Percentiles rank a stretch among this genome's conserved stretches.
phyloP scores from a whole-genome alignment of 2,797 vertebrate genomes.

The Spea hammondii region DNA sequence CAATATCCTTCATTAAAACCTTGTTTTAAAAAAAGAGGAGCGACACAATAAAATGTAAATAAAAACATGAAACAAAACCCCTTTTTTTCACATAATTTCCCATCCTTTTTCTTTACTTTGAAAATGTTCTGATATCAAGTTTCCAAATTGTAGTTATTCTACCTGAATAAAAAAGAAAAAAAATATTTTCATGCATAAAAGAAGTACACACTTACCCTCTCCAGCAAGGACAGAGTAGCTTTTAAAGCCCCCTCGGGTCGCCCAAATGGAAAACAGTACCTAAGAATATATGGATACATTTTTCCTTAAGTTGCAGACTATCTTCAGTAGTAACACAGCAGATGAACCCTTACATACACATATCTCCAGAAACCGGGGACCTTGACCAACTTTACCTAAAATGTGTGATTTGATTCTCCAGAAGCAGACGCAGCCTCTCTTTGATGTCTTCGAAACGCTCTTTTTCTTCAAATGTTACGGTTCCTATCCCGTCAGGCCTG shows the following conservation, averaged over 20 bases:
- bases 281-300: slow-evolving; percentile 62
- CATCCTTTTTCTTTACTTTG: too few species aligned
- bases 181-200: neutral
- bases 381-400: slow-evolving; percentile 80
- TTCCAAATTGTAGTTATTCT: neutral
- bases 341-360: too few species aligned
- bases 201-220: slow-evolving; percentile 79
- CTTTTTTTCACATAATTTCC: too few species aligned
- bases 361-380: neutral
- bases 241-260: slow-evolving; percentile 96
- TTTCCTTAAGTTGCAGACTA: slow-evolving; percentile 1
- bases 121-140: too few species aligned
- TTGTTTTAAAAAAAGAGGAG: slow-evolving; percentile 47
- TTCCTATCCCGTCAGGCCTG: slow-evolving; percentile 96
- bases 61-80: neutral
- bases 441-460: slow-evolving; percentile 96
- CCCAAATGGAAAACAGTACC: slow-evolving; percentile 98
- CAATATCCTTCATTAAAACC: slow-evolving; percentile 99
- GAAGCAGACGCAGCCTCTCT: slow-evolving; percentile 89
- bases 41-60: slow-evolving; percentile 56
- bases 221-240: slow-evolving; percentile 92
- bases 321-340: neutral
- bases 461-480: slow-evolving; percentile 90
- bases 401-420: slow-evolving; percentile 98
- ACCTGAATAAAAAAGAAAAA: neutral